These are phyloP conservation scores for Brachypodius melanocephalos DNA, from an alignment of 2,113 vertebrate species.

Conservation along the genomic window DNA sequence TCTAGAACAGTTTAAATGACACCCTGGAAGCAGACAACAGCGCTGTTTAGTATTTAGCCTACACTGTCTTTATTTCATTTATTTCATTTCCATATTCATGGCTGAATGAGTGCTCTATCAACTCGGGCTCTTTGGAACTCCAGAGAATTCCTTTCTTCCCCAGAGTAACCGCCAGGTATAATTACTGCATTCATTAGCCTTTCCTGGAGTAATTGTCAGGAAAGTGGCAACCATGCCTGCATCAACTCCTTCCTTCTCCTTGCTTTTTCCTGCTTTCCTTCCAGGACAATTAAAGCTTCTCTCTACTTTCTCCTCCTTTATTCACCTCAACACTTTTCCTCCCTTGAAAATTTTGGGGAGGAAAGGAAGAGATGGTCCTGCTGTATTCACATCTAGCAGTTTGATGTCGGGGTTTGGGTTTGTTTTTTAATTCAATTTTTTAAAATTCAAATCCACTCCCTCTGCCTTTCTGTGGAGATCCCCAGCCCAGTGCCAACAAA, in stretches of 20 bases:
- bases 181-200: conserved; percentile 37
- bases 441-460: background rate
- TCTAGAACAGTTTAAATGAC: background rate
- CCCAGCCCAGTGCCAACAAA: background rate
- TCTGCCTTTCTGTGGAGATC: background rate
- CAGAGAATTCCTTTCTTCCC: background rate
- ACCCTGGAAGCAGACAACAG: background rate
- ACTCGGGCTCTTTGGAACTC: background rate
- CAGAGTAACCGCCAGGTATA: conserved; percentile 10
- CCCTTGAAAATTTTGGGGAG: background rate
- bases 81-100: background rate
- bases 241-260: background rate
- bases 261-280: background rate
- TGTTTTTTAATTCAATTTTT: background rate
- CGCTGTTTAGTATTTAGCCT: background rate
- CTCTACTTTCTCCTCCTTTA: background rate
- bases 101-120: background rate
- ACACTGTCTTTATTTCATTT: background rate
- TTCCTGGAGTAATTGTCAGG: conserved; percentile 47
- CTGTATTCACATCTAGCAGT: background rate
- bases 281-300: background rate
- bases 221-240: background rate
- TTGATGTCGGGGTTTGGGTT: no score
- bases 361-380: background rate
- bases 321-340: background rate